Evolutionary conservation across 1,140 invertebrate genomes (phyloP).

Genomic region (Drosophila mayri): DNA sequence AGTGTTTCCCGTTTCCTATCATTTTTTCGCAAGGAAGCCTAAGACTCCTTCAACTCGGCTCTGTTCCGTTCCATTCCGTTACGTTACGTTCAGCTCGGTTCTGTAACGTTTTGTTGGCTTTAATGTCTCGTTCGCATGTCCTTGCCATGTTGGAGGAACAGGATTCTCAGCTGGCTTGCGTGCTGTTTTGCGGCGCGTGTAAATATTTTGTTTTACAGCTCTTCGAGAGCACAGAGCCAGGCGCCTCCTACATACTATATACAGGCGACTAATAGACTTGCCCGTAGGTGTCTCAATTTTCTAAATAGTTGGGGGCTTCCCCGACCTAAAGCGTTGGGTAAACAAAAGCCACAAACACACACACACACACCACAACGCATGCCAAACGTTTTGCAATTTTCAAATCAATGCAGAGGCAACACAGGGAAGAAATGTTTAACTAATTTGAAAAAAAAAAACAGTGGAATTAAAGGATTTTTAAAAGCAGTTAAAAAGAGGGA

Average conservation of each 20-base stretch:
- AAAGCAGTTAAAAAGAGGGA: too few species aligned
- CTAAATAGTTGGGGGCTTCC: constrained; percentile 67
- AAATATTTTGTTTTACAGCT: constrained; percentile 83
- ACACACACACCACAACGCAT: constrained; percentile 13
- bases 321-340: constrained; percentile 26
- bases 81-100: constrained; percentile 3
- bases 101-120: constrained; percentile 60
- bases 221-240: constrained; percentile 57
- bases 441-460: background rate
- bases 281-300: constrained; percentile 80
- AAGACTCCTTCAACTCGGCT: constrained; percentile 31
- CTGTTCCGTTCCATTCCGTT: constrained; percentile 1
- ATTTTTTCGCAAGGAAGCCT: constrained; percentile 24
- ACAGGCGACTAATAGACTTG: constrained; percentile 69
- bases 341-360: constrained; percentile 37
- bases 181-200: constrained; percentile 69
- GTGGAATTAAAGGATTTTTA: background rate
- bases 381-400: constrained; percentile 56
- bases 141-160: constrained; percentile 32
- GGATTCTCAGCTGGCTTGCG: constrained; percentile 55
- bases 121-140: constrained; percentile 81
- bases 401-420: constrained; percentile 64
- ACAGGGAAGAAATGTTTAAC: constrained; percentile 8
- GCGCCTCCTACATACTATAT: constrained; percentile 20
- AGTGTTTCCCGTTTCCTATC: constrained; percentile 16